Evolutionary conservation across 2,888 invertebrate species (phyloP), one percentile per base, ranked within the genome.

Genomic region (Pseudanteris insignis): DNA sequence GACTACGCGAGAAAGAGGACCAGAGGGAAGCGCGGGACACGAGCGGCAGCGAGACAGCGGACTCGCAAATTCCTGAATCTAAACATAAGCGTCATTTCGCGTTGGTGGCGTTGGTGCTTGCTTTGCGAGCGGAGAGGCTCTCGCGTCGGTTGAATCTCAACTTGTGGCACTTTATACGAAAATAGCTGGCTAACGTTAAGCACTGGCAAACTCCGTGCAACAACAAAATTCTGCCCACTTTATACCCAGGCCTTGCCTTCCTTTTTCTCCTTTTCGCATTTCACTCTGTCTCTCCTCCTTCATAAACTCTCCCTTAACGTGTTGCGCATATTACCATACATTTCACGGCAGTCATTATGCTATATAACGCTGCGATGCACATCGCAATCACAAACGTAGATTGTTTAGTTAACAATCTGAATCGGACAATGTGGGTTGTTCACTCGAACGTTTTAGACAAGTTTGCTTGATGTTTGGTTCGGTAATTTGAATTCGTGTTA

Each of bases 11-110:
- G 34, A 43, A 12, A n/a, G n/a, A n/a, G n/a, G n/a, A n/a, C n/a
- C n/a, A n/a, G n/a, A n/a, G n/a, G n/a, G n/a, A n/a, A n/a, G n/a
- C 9, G 36, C 7, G 26, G 9, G 6, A n/a, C 18, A 11, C 18
- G 26, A 33, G 25, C 30, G 12, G 21, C 30, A 53, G 14, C 8
- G n/a, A n/a, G n/a, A n/a, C n/a, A n/a, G n/a, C n/a, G n/a, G 41
- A 34, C 66, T 62, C 67, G 65, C 68, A 43, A 66, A 72, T 74
- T 70, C 70, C 68, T 63, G 67, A 67, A 71, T 74, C 74, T 74
- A 74, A 74, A 74, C 74, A 74, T 74, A 74, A 68, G 65, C 64
- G 54, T 66, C 71, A 60, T 65, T 67, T 54, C 51, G 48, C 50
- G 55, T 38, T 44, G 59, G n/a, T n/a, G n/a, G n/a, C n/a, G n/a